Evolutionary conservation across 1,140 invertebrate species (phyloP), one percentile per base, ranked within the genome.

Genomic region (Aphidius ervi): DNA sequence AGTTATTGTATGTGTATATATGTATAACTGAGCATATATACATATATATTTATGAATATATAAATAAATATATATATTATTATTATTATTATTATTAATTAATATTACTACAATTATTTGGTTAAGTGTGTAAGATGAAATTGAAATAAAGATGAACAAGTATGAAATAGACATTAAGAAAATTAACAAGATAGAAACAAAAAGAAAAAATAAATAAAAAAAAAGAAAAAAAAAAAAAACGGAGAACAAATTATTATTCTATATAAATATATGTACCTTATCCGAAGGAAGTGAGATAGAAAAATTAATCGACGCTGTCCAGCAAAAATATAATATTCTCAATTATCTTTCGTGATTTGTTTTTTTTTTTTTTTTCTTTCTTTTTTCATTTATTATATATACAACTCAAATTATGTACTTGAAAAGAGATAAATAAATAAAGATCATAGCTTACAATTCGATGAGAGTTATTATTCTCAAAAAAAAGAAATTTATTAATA

Each of bases 101-200:
- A 65, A 75, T 67, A 72, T 73, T 72, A 70, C 23, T 31, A 31
- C 23, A 31, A 31, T 31, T 31, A 31, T 31, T 31, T 31, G 23
- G 67, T 68, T 74, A 74, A 71, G 65, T 73, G 72, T 70, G 63
- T 75, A 74, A 75, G 72, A 61, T 71, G 70, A 70, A 72, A 63
- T 64, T 63, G 64, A 62, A 59, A 68, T 67, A 72, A 67, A 73
- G 70, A 65, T 62, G 48, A 66, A 65, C 72, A 68, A 70, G 68
- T 74, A 67, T 74, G 69, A 71, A 66, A 65, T 41, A 9, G 9
- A 53, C n/a, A 53, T 4, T 10, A 39, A 37, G 20, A 31, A 31
- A 31, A 31, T 31, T 31, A 31, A 31, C 4, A 31, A 3, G 23
- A 31, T 31, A 31, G 4, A 31, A 31, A 31, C 4, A 31, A 31